Evolutionary conservation across 2,888 invertebrate genomes (phyloP), one percentile per base, ranked within the genome.

Genomic region (Pristionchus mayeri): DNA sequence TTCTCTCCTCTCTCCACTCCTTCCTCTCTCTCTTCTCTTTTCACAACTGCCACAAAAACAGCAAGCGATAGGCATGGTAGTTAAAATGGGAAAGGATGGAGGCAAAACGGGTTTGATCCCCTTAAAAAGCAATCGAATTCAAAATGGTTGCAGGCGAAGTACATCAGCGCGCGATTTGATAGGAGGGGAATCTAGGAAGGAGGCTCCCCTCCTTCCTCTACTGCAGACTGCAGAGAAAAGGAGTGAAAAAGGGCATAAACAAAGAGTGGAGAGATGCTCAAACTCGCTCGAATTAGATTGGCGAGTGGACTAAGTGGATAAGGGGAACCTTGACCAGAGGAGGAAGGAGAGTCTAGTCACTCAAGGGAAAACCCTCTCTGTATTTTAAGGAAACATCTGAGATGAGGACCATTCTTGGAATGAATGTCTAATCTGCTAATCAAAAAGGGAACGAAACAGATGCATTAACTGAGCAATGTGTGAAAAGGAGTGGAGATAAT

Each of bases 41-140:
- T 57, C 57, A 57, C 57, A 57, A 57, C 57, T 30, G 67, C 40
- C 21, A 67, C 40, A 67, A 67, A 67, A 67, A 67, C 16, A 67
- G 67, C 11, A n/a, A 57, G 67, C 21, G 67, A 67, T 30, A 37
- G 67, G 27, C 21, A 67, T 34, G 40, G 67, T 37, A 37, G n/a
- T 34, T 30, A 40, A 67, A 40, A 67, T 30, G n/a, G 63, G 67
- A 27, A 67, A 34, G 37, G 67, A 67, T 13, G 27, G 34, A 2
- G 67, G n/a, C n/a, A n/a, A 57, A 57, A 57, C 57, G 57, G 57
- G 57, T 57, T 57, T 57, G 57, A 27, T 27, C 6, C 57, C 27
- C 71, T 34, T 27, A 16, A 34, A 71, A 40, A 71, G 37, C 21
- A 18, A 37, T 71, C 30, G n/a, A 37, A 37, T 24, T 30, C 63